phyloP scores from a whole-genome alignment of 2,797 vertebrate genomes.

The Argentina silus region DNA sequence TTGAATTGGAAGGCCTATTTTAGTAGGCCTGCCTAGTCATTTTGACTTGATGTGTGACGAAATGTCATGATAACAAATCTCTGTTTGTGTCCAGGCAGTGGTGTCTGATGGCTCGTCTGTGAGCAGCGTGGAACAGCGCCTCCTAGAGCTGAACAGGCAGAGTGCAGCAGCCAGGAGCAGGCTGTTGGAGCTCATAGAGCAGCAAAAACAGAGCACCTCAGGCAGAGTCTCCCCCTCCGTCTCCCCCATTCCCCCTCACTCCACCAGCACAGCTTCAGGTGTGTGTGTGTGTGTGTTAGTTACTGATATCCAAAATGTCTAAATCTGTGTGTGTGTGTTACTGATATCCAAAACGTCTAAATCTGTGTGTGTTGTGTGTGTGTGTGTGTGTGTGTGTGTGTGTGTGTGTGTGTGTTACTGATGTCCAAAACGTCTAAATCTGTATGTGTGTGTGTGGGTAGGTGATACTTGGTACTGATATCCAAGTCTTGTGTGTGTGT shows the following conservation, averaged over 20 bases:
- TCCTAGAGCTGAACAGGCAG: constrained; percentile 89
- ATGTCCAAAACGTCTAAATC: too few species aligned
- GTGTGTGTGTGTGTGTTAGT: neutral
- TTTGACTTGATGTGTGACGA: too few species aligned
- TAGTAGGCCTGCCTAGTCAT: too few species aligned
- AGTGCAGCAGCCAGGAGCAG: constrained; percentile 85
- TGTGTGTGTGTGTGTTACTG: too few species aligned
- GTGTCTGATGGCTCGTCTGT: constrained; percentile 40
- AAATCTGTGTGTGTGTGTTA: neutral
- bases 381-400: too few species aligned
- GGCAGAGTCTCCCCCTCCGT: constrained; percentile 58
- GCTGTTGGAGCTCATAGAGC: constrained; percentile 88
- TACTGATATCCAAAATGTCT: neutral
- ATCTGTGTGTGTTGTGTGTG: too few species aligned
- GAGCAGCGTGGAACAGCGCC: constrained; percentile 82
- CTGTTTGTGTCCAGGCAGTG: constrained; percentile 32
- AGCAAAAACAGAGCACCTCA: constrained; percentile 79
- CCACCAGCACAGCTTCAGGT: constrained; percentile 34
- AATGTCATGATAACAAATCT: neutral
- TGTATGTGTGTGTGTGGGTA: too few species aligned
- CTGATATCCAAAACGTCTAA: neutral
- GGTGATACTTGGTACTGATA: too few species aligned
- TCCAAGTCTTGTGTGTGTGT: too few species aligned
- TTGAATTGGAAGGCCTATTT: too few species aligned
- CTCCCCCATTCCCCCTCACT: constrained; percentile 66